These are phyloP conservation scores for Diceros bicornis DNA, from an alignment of 2,797 vertebrate genomes.

Conservation along the genomic window DNA sequence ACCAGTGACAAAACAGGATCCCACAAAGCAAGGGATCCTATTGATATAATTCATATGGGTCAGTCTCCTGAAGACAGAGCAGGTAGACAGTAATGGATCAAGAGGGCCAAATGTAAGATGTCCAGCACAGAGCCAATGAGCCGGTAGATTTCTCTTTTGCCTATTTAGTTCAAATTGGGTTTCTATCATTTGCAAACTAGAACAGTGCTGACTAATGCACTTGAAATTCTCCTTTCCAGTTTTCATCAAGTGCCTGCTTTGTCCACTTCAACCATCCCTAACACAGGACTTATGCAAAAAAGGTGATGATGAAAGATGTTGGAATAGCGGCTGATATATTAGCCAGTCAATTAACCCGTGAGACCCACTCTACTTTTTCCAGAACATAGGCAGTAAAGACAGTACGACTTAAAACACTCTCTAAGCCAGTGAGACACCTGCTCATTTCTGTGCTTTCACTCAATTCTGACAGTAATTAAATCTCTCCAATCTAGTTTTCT, in stretches of 20 bases:
- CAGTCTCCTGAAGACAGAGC: background rate
- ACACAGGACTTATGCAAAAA: background rate
- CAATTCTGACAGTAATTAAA: constrained; percentile 62
- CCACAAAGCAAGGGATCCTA: background rate
- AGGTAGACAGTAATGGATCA: background rate
- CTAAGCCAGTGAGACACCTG: background rate
- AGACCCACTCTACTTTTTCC: background rate
- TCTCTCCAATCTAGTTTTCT: constrained; percentile 53
- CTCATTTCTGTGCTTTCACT: constrained; percentile 50
- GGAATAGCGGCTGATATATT: background rate
- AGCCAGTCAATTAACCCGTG: background rate
- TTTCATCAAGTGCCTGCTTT: constrained; percentile 1
- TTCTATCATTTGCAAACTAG: constrained; percentile 15
- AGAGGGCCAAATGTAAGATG: background rate
- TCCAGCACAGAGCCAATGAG: background rate
- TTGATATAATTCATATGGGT: background rate
- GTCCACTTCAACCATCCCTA: background rate
- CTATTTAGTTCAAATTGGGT: background rate
- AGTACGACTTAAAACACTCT: background rate
- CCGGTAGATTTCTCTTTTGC: background rate
- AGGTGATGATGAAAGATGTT: background rate
- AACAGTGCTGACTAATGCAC: background rate
- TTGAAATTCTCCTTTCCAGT: background rate
- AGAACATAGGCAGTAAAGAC: background rate
- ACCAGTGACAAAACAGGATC: background rate